Percentiles rank a stretch among this genome's conserved stretches.
phyloP scores from a whole-genome alignment of 2,888 invertebrate genomes.

The Notocelia uddmanniana region DNA sequence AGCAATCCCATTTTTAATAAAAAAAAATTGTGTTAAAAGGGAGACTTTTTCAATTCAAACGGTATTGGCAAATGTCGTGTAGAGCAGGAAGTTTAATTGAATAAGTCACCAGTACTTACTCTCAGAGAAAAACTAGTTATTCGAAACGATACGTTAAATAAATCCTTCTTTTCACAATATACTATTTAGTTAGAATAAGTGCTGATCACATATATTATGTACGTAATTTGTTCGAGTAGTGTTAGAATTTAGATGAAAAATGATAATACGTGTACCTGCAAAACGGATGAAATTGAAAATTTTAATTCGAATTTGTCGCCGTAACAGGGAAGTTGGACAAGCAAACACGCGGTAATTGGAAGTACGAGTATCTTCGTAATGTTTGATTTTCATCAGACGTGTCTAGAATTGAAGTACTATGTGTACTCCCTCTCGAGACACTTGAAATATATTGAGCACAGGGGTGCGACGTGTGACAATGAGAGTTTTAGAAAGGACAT shows the following conservation, averaged over 20 bases:
- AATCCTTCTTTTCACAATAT: too few relatives aligned
- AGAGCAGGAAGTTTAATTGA: slow-evolving; percentile 14
- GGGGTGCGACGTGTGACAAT: too few relatives aligned
- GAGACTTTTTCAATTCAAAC: slow-evolving; percentile 17
- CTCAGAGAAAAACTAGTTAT: not conserved
- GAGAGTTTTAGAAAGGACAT: too few relatives aligned
- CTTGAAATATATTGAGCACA: not conserved
- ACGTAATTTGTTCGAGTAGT: too few relatives aligned
- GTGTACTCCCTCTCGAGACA: not conserved
- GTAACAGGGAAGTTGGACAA: slow-evolving; percentile 11
- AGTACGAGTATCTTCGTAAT: slow-evolving; percentile 25
- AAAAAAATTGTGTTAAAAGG: slow-evolving; percentile 20
- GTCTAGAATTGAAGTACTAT: slow-evolving; percentile 14
- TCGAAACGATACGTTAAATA: too few relatives aligned
- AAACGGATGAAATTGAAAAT: slow-evolving; percentile 6
- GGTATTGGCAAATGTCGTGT: slow-evolving; percentile 10
- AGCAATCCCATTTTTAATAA: too few relatives aligned
- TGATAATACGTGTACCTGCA: too few relatives aligned
- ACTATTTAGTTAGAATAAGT: too few relatives aligned
- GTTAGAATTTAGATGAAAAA: too few relatives aligned
- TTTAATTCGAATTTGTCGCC: slow-evolving; percentile 21
- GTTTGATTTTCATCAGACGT: slow-evolving; percentile 36
- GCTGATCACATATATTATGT: too few relatives aligned
- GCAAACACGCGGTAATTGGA: slow-evolving; percentile 38
- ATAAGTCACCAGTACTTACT: slow-evolving; percentile 3